Percentiles rank a stretch among this genome's conserved stretches.
Conservation (phyloP, 2,113 vertebrate species). For the Pollachius pollachius region DNA sequence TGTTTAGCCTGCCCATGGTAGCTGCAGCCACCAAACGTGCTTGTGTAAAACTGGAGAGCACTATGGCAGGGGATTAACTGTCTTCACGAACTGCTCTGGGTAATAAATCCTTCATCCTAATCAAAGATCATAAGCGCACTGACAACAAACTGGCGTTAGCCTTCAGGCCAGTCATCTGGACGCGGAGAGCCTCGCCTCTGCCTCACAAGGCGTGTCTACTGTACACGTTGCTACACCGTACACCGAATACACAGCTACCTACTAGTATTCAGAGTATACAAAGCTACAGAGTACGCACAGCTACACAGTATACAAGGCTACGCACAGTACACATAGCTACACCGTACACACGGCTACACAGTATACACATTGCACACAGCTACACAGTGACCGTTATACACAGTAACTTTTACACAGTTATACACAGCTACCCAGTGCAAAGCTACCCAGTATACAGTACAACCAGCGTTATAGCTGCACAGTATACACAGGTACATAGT, state of each 20-base stretch:
- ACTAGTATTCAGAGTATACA: neutral
- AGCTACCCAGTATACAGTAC: too few relatives aligned
- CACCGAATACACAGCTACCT: neutral
- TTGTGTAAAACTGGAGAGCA: too few relatives aligned
- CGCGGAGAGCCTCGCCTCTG: neutral
- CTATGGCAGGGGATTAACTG: too few relatives aligned
- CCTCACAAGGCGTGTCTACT: constrained; percentile 46
- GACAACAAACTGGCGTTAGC: too few relatives aligned
- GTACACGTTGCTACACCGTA: constrained; percentile 38
- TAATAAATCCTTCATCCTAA: too few relatives aligned
- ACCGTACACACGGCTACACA: neutral
- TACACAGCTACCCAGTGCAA: neutral
- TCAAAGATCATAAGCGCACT: too few relatives aligned
- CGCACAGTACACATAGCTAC: neutral
- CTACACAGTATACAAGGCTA: neutral
- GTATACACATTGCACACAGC: neutral
- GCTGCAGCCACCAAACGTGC: too few relatives aligned
- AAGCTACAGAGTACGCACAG: neutral
- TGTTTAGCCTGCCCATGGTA: too few relatives aligned
- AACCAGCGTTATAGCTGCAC: neutral
- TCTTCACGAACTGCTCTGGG: too few relatives aligned
- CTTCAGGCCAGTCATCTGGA: too few relatives aligned
- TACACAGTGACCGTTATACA: neutral
- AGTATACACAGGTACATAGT: neutral
- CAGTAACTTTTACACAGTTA: neutral